Evolutionary conservation across 2,888 invertebrate genomes (phyloP).

Genomic region (Pinctada fucata): DNA sequence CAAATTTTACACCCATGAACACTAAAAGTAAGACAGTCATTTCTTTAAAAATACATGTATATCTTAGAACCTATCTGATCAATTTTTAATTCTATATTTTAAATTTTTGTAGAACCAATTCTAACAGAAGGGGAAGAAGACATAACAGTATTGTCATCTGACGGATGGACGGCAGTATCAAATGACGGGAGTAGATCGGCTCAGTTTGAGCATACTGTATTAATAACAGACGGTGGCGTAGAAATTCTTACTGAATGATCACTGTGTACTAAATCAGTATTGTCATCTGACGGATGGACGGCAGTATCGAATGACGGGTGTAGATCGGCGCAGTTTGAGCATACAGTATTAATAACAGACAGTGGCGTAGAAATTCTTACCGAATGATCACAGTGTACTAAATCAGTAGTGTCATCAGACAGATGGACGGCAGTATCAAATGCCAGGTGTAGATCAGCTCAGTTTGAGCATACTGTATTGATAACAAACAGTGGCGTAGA

Average conservation of each 20-base stretch:
- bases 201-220: constrained; percentile 93
- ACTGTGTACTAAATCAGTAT: no score
- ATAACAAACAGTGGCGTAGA: constrained; percentile 88
- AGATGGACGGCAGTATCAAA: constrained; percentile 94
- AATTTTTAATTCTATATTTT: constrained; percentile 6
- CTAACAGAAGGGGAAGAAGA: constrained; percentile 82
- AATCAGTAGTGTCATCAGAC: no score
- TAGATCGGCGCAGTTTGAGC: constrained; percentile 93
- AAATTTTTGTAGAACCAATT: constrained; percentile 83
- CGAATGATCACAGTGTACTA: no score
- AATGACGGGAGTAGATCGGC: constrained; percentile 89
- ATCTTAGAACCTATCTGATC: no score
- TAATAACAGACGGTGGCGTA: constrained; percentile 87
- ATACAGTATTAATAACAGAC: constrained; percentile 91
- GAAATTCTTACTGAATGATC: constrained; percentile 85
- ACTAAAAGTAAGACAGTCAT: no score
- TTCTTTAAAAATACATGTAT: no score
- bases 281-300: constrained; percentile 89
- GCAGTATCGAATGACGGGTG: constrained; percentile 89
- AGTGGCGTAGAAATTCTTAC: constrained; percentile 89
- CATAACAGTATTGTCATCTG: constrained; percentile 78
- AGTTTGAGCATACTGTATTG: constrained; percentile 93
- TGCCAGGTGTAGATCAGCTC: constrained; percentile 90
- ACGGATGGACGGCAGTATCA: constrained; percentile 95
- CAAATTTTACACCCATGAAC: no score